These are phyloP conservation scores for Aspidiotus rigidus DNA, from an alignment of 2,888 invertebrate species.

Conservation along the genomic window DNA sequence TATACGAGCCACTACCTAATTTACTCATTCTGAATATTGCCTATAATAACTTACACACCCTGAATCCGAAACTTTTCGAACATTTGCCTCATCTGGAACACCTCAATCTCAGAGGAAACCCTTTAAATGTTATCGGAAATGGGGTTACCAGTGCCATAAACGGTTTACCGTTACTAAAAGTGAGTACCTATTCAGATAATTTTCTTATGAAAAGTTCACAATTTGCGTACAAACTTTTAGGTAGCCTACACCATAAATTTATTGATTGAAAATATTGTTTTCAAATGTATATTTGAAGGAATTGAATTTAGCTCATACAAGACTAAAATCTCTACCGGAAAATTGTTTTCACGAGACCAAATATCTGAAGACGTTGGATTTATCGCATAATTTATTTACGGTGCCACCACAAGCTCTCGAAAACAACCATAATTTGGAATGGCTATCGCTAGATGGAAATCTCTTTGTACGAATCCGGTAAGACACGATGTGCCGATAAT, in stretches of 20 bases:
- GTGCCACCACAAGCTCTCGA: constrained; percentile 53
- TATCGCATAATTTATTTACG: constrained; percentile 56
- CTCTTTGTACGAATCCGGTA: constrained; percentile 53
- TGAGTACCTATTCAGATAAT: constrained; percentile 19
- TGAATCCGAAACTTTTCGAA: constrained; percentile 65
- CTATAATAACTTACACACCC: constrained; percentile 58
- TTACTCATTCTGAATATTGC: constrained; percentile 57
- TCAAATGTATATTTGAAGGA: constrained; percentile 44
- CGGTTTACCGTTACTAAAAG: constrained; percentile 44
- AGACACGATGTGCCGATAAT: constrained; percentile 36
- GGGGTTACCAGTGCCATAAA: constrained; percentile 57
- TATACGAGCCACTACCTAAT: constrained; percentile 52
- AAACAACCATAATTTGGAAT: constrained; percentile 52
- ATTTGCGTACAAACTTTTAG: too few species aligned
- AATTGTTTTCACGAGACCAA: constrained; percentile 59
- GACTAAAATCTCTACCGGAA: constrained; percentile 53
- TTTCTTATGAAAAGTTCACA: neutral
- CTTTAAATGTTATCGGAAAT: constrained; percentile 56
- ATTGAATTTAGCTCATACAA: constrained; percentile 60
- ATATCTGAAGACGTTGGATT: constrained; percentile 54
- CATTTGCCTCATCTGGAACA: constrained; percentile 59
- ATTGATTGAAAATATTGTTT: too few species aligned
- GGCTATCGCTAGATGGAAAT: constrained; percentile 60
- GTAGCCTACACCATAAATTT: too few species aligned
- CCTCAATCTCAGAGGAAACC: constrained; percentile 65